Evolutionary conservation across 2,113 vertebrate species (phyloP), one percentile per base, ranked within the genome.

Genomic region (Datnioides undecimradiatus): DNA sequence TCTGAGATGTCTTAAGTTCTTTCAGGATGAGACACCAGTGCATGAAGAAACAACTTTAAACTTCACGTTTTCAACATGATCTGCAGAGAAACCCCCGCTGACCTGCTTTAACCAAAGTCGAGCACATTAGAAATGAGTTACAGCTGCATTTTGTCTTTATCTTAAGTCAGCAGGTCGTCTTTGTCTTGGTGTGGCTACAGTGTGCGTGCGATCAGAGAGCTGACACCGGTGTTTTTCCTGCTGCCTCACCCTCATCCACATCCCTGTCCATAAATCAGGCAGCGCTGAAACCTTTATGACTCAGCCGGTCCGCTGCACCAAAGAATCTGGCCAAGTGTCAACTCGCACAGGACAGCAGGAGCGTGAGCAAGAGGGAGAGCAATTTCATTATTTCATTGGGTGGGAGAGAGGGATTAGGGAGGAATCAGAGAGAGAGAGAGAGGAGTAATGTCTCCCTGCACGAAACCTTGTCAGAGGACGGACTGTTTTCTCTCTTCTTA

Each of bases 401-500:
- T 41, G 31, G 73, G 54, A 49, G 45, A 79, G 78, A 63, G 55
- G 66, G 60, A 63, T 23, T 33, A 80, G 68, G 73, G 63, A 63
- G 9, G 46, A 85, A 62, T 34, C 27, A 6, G 38, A 11, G 11
- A 46, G 17, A 6, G 7, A 12, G 34, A 10, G 25, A 17, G 40
- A 14, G 55, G 36, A 55, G 49, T 45, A 29, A 84, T 52, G 74
- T 60, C 46, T 86, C 66, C 64, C 73, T 60, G 80, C 81, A 88
- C 29, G 88, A 87, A 92, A 90, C 85, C 88, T 90, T 90, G 88
- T 88, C 72, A 87, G 85, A 91, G 90, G 88, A 91, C 85, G 85
- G 76, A 52, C 75, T 78, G 57, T 72, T 73, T 82, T 64, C n/a
- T n/a, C n/a, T n/a, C n/a, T n/a, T 84, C 79, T 74, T 73, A 85